Conservation (phyloP, 2,113 vertebrate genomes). For the Tenrec ecaudatus region DNA sequence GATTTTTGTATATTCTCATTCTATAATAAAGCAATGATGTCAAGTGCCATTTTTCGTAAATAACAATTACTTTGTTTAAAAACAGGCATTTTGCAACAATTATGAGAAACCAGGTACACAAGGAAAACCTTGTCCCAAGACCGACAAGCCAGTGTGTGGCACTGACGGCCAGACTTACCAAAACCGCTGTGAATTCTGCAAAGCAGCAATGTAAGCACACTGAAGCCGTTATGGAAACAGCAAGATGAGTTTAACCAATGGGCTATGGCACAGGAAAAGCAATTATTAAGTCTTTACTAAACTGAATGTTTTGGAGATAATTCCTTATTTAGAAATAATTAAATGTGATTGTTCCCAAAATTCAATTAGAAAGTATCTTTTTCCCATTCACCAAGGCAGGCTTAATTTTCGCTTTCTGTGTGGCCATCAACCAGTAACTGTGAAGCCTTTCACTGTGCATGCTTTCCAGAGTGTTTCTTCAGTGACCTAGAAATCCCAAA, state of each 20-base stretch:
- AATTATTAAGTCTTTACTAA: background rate
- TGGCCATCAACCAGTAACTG: background rate
- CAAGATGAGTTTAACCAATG: background rate
- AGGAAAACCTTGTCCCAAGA: constrained; percentile 54
- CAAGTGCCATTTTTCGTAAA: background rate
- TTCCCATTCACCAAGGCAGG: background rate
- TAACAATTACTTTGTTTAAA: constrained; percentile 13
- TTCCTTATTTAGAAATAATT: background rate
- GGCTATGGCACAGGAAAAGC: background rate
- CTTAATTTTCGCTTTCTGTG: background rate
- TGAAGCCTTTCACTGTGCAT: background rate
- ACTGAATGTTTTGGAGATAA: background rate
- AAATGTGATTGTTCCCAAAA: background rate
- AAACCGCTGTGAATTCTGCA: constrained; percentile 72
- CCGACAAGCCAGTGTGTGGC: constrained; percentile 58
- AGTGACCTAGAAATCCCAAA: background rate
- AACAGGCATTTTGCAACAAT: constrained; percentile 63
- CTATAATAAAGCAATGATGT: background rate
- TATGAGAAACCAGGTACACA: background rate
- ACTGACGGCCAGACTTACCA: constrained; percentile 66
- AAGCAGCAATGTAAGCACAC: constrained; percentile 49
- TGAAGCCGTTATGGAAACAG: background rate
- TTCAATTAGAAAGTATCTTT: background rate
- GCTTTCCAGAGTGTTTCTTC: background rate
- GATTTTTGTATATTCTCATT: background rate